Evolutionary conservation across 2,113 vertebrate species (phyloP).

Genomic region (Lagopus leucura): DNA sequence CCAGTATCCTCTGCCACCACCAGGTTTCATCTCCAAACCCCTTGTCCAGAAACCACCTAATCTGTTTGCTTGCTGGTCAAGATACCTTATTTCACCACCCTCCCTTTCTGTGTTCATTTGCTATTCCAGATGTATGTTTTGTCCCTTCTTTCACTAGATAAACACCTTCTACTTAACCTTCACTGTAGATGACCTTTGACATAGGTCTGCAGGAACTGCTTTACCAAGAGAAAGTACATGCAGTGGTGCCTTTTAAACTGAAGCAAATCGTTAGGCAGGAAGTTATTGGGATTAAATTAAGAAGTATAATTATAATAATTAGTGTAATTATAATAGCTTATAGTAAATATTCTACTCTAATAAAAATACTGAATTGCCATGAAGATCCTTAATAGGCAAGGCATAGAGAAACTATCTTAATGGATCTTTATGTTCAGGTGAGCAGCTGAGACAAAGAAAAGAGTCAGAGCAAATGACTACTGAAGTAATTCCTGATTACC

Average conservation of each 20-base stretch:
- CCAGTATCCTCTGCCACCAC: background rate
- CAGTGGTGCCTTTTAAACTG: background rate
- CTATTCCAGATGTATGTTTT: background rate
- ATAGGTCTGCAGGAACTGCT: background rate
- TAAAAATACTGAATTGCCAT: background rate
- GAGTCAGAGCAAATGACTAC: background rate
- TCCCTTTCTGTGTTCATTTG: background rate
- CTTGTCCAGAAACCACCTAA: background rate
- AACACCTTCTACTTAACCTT: background rate
- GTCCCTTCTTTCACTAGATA: background rate
- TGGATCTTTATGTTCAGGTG: background rate
- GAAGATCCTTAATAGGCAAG: background rate
- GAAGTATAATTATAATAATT: background rate
- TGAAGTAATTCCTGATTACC: background rate
- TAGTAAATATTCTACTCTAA: background rate
- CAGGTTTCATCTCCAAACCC: background rate
- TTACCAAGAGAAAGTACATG: background rate
- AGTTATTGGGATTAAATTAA: background rate
- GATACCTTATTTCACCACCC: background rate
- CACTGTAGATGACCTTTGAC: background rate
- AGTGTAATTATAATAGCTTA: background rate
- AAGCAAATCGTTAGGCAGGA: accelerated
- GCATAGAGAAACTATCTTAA: background rate
- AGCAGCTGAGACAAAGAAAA: background rate
- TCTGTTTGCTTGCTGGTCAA: background rate